Percentiles rank a stretch among this genome's conserved stretches.
phyloP scores from a whole-genome alignment of 2,797 vertebrate genomes.

The Brachyalestes nurse region DNA sequence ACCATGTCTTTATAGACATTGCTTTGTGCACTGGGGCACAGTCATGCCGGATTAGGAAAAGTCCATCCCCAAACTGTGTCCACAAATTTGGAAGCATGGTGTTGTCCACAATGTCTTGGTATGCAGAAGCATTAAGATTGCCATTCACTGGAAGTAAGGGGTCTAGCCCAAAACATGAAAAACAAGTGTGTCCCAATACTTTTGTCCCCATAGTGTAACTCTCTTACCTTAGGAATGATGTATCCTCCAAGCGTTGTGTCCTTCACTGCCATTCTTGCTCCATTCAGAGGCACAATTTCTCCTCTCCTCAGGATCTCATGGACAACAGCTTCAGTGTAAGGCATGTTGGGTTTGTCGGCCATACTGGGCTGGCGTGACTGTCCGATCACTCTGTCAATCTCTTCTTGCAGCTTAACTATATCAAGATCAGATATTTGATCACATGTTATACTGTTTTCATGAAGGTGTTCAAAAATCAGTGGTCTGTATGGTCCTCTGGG shows the following conservation, averaged over 20 bases:
- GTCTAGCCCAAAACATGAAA: neutral
- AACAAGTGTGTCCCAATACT: neutral
- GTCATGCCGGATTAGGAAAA: too few species aligned
- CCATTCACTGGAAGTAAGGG: too few species aligned
- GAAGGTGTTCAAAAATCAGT: neutral
- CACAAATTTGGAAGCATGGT: too few species aligned
- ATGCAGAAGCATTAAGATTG: too few species aligned
- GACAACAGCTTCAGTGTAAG: slow-evolving; percentile 76
- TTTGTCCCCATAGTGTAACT: neutral
- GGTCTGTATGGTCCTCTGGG: neutral
- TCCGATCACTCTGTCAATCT: slow-evolving; percentile 60
- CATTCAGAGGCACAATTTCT: slow-evolving; percentile 64
- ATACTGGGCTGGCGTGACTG: slow-evolving; percentile 49
- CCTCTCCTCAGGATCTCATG: slow-evolving; percentile 75
- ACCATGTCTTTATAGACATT: too few species aligned
- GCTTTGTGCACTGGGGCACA: neutral
- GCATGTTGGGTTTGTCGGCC: slow-evolving; percentile 66
- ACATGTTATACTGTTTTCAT: neutral
- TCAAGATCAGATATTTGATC: slow-evolving; percentile 63
- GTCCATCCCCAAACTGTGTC: too few species aligned
- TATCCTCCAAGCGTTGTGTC: slow-evolving; percentile 76
- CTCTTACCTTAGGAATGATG: slow-evolving; percentile 84
- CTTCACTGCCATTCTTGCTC: slow-evolving; percentile 62
- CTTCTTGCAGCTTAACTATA: slow-evolving; percentile 73
- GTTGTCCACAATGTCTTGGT: too few species aligned